Conservation (phyloP, 2,113 vertebrate genomes). For the Paralichthys olivaceus region DNA sequence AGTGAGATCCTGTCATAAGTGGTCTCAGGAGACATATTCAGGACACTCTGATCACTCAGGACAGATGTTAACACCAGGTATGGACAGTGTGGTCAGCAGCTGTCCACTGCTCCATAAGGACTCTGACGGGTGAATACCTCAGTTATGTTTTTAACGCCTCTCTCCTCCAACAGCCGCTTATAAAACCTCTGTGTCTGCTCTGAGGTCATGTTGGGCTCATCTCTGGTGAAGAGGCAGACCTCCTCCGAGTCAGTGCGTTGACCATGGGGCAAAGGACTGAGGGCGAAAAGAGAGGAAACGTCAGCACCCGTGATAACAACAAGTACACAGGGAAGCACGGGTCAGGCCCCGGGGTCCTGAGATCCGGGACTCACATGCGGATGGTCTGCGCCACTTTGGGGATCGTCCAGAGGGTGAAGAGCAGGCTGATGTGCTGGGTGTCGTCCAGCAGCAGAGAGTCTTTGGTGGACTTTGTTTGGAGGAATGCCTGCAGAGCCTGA, state of each 20-base stretch:
- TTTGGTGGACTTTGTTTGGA: constrained; percentile 72
- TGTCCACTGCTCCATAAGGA: no score
- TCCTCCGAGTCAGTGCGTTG: constrained; percentile 84
- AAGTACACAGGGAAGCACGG: not conserved
- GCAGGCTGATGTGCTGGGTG: constrained; percentile 81
- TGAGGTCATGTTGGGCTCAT: constrained; percentile 86
- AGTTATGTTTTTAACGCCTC: constrained; percentile 83
- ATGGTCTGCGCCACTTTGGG: constrained; percentile 82
- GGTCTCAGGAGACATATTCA: no score
- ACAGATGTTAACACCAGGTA: no score
- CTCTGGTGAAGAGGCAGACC: constrained; percentile 93
- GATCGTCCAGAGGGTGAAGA: constrained; percentile 91
- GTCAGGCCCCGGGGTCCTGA: no score
- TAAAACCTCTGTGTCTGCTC: constrained; percentile 92
- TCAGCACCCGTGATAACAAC: not conserved
- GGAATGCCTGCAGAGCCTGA: constrained; percentile 84
- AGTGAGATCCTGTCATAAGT: no score
- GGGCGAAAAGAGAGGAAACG: not conserved
- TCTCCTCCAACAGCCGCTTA: constrained; percentile 85
- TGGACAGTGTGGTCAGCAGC: not conserved
- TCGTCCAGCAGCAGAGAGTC: constrained; percentile 82
- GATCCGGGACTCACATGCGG: constrained; percentile 84
- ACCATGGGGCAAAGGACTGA: constrained; percentile 87
- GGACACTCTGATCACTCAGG: no score
- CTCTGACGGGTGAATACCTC: constrained; percentile 81